phyloP scores from a whole-genome alignment of 2,797 vertebrate genomes.

The Sebastes baramenuke region DNA sequence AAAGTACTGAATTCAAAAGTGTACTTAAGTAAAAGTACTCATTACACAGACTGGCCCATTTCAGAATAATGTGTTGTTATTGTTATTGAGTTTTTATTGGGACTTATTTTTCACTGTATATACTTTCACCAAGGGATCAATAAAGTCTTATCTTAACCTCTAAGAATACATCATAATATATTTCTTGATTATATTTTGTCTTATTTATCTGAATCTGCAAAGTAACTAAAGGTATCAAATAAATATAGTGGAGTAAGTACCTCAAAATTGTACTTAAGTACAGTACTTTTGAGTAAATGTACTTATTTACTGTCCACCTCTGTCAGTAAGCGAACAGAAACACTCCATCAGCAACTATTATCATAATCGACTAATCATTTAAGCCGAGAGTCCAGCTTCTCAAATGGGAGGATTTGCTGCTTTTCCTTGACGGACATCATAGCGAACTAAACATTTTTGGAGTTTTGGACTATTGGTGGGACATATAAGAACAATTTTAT shows the following conservation, averaged over 20 bases:
- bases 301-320: neutral
- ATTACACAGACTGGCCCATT: neutral
- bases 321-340: neutral
- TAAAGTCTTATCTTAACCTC: too few relatives aligned
- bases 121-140: neutral
- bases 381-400: neutral
- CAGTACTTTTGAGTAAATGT: neutral
- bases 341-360: neutral
- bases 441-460: neutral
- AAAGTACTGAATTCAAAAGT: too few relatives aligned
- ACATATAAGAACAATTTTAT: neutral
- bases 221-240: neutral
- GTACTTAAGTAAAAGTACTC: neutral
- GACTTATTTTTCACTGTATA: neutral
- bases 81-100: too few relatives aligned
- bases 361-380: neutral
- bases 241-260: neutral
- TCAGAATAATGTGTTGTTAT: too few relatives aligned
- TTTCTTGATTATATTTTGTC: neutral
- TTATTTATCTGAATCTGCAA: neutral
- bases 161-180: neutral
- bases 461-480: neutral
- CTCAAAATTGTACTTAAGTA: neutral
- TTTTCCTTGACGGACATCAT: neutral
- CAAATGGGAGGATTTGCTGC: neutral